A percentile compares a stretch with the other conserved stretches of the same genome.
Conservation (phyloP, 1,140 invertebrate species). For the Glossosoma conforme region DNA sequence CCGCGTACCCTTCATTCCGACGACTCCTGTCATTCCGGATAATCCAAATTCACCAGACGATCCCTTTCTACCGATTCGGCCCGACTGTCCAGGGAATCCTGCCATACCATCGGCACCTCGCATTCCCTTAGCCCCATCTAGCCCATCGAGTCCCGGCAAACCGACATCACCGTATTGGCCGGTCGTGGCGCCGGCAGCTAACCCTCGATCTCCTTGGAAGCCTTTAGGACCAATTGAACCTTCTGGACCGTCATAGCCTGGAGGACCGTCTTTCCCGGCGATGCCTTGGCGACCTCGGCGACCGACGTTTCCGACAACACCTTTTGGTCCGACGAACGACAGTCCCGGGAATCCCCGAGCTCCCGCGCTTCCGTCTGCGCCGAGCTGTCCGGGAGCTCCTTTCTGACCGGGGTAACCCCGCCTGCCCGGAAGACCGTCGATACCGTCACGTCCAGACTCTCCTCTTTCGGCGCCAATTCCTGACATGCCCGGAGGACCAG, state of each 20-base stretch:
- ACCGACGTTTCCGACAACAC: conserved; percentile 49
- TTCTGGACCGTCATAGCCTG: conserved; percentile 35
- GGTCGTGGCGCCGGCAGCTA: conserved; percentile 37
- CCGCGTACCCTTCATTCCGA: conserved; percentile 37
- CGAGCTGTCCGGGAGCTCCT: conserved; percentile 45
- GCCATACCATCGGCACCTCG: conserved; percentile 59
- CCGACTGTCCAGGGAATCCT: conserved; percentile 57
- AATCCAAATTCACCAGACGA: conserved; percentile 55
- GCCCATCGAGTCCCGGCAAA: conserved; percentile 44
- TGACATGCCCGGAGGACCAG: conserved; percentile 54
- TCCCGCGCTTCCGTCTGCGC: conserved; percentile 48
- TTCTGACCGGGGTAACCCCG: conserved; percentile 44
- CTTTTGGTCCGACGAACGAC: conserved; percentile 49
- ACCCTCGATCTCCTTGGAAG: conserved; percentile 49
- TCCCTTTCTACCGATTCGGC: conserved; percentile 56
- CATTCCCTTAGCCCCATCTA: conserved; percentile 49
- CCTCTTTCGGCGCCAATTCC: conserved; percentile 54
- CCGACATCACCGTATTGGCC: conserved; percentile 45
- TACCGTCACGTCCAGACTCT: conserved; percentile 51
- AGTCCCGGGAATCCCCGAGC: conserved; percentile 46
- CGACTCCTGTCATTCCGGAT: conserved; percentile 41
- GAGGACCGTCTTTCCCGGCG: conserved; percentile 33
- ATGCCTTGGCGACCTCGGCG: conserved; percentile 37
- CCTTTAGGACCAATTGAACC: conserved; percentile 39
- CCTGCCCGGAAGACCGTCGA: conserved; percentile 47